phyloP scores from a whole-genome alignment of 2,797 vertebrate genomes.

The Crocodylus rhombifer region DNA sequence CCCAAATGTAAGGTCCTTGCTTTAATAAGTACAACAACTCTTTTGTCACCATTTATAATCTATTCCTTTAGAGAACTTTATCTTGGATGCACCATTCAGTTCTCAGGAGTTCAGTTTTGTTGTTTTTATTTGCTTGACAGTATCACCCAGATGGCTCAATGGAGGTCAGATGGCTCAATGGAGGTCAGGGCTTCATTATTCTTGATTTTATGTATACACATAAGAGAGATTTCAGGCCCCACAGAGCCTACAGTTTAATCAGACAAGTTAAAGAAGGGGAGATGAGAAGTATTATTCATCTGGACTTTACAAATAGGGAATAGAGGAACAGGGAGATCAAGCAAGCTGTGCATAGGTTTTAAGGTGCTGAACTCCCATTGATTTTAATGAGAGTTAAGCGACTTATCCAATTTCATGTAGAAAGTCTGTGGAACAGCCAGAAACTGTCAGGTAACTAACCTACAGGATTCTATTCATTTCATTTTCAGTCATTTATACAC shows the following conservation, averaged over 20 bases:
- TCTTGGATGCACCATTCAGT: conserved; percentile 33
- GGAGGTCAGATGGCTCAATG: neutral
- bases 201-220: neutral
- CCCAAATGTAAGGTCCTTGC: conserved; percentile 10
- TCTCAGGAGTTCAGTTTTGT: conserved; percentile 42
- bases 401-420: neutral
- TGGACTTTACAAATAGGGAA: neutral
- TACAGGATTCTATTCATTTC: neutral
- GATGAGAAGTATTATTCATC: neutral
- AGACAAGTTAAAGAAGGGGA: too few species aligned
- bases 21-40: conserved; percentile 47
- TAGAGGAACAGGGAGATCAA: neutral
- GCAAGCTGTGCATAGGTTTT: neutral
- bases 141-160: neutral
- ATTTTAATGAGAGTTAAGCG: too few species aligned
- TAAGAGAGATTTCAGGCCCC: neutral
- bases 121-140: conserved; percentile 40
- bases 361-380: neutral
- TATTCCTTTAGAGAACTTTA: conserved; percentile 30
- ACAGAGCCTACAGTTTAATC: neutral
- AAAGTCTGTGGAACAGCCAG: neutral
- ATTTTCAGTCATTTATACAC: neutral
- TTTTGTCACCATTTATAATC: conserved; percentile 51
- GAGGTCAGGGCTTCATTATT: neutral
- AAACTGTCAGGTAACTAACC: neutral